Evolutionary conservation across 2,797 vertebrate genomes (phyloP).

Genomic region (Oreortyx pictus): DNA sequence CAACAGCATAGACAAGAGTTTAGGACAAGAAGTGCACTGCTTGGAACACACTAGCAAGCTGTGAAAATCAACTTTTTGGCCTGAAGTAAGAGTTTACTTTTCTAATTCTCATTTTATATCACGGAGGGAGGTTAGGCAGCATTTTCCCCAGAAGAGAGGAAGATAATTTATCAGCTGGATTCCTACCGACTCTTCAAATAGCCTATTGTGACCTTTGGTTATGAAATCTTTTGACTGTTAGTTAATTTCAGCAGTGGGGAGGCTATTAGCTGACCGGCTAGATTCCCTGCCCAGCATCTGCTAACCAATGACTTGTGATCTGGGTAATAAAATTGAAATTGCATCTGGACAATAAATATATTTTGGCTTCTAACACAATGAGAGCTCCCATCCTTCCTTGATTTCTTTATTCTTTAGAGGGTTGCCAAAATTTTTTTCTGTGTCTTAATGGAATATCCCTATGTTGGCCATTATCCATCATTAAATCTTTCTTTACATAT

Average conservation of each 20-base stretch:
- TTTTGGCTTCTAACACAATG: constrained; percentile 71
- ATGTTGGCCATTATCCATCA: background rate
- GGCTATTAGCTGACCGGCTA: constrained; percentile 79
- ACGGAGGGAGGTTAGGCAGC: constrained; percentile 38
- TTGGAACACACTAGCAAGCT: constrained; percentile 3
- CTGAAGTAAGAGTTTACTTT: constrained; percentile 52
- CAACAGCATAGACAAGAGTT: background rate
- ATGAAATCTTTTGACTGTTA: constrained; percentile 81
- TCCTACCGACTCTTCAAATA: constrained; percentile 74
- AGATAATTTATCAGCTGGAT: constrained; percentile 77
- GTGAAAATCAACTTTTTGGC: constrained; percentile 51
- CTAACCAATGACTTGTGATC: constrained; percentile 80
- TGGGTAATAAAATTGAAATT: constrained; percentile 79
- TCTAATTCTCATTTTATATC: constrained; percentile 58
- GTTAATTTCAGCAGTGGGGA: constrained; percentile 82
- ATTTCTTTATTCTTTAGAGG: constrained; percentile 62
- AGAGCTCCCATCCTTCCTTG: background rate
- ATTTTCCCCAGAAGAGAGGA: constrained; percentile 62
- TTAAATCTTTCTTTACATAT: background rate
- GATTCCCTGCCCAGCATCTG: constrained; percentile 77
- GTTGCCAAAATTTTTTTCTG: constrained; percentile 31
- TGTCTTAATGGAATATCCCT: background rate
- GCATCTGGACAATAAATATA: constrained; percentile 76
- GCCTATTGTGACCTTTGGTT: constrained; percentile 74
- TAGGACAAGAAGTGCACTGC: background rate